Evolutionary conservation across 1,140 invertebrate genomes (phyloP), one percentile per base, ranked within the genome.

Genomic region (Artemia franciscana): DNA sequence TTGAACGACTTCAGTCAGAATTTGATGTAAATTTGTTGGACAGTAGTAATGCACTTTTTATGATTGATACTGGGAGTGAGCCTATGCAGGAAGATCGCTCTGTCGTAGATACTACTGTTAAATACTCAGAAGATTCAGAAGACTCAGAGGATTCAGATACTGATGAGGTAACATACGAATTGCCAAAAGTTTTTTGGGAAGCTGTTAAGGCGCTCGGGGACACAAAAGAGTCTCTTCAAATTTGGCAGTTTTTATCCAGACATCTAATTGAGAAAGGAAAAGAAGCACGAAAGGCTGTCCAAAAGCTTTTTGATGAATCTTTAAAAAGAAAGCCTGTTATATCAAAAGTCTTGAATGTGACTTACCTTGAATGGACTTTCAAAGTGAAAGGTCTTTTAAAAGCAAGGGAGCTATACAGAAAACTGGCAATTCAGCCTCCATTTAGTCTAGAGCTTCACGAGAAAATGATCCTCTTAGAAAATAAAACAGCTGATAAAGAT

Each of bases 391-490:
- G 71, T 51, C 76, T 78, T 26, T 63, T 69, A 58, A 67, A 65
- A 18, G 73, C 76, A 18, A 71, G 77, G 21, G 69, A 72, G 63
- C 62, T 70, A 5, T 80, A 79, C 63, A 66, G 71, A 25, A 62
- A 65, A 23, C 63, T 77, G 1, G 68, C 70, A 26, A 63, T 70
- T 5, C 67, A 70, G 61, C 73, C 75, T 26, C 76, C 76, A 2
- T 71, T 72, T 21, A 73, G 70, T 64, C 62, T 77, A 25, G 72
- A 77, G 26, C 66, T 80, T 4, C 77, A 79, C 63, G 70, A 71
- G 39, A 76, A 75, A 64, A 79, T 79, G 78, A 69, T 71, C 1
- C 67, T 73, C 51, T 62, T 80, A 23, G 78, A 80, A 69, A 5
- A 72, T 5, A 70, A 74, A 65, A 26, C 57, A n/a, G 15, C 60